These are phyloP conservation scores for Pithys albifrons DNA, from an alignment of 2,113 vertebrate species.

Conservation along the genomic window DNA sequence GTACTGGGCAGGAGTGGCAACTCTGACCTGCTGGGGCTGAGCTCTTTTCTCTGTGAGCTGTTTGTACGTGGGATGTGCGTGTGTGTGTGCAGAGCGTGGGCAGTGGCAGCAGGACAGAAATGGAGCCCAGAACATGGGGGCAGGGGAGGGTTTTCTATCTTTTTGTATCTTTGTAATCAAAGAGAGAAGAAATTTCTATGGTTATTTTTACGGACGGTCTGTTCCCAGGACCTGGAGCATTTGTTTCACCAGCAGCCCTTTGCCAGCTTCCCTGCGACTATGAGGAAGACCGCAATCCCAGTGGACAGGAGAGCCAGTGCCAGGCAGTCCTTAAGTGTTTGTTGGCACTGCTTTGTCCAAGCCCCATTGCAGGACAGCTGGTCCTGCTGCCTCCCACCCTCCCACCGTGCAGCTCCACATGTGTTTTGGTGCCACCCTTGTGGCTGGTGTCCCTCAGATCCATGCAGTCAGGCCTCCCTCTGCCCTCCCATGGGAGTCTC, in stretches of 20 bases:
- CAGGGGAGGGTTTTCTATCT: constrained; percentile 85
- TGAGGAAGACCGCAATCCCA: not conserved
- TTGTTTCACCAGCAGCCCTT: constrained; percentile 51
- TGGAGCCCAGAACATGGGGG: constrained; percentile 35
- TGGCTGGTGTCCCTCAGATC: not conserved
- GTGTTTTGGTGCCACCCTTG: accelerated
- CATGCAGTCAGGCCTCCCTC: not conserved
- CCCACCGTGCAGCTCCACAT: not conserved
- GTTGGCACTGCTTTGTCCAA: not conserved
- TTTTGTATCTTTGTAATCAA: constrained; percentile 99
- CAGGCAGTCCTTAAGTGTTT: not conserved
- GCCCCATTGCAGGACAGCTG: not conserved
- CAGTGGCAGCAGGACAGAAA: constrained; percentile 28
- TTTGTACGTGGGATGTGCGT: not conserved
- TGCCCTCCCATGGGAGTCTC: accelerated
- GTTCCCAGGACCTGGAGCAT: constrained; percentile 73
- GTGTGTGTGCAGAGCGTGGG: not conserved
- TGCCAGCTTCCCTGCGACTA: not conserved
- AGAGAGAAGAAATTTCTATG: constrained; percentile 89
- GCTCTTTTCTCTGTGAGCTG: constrained; percentile 21
- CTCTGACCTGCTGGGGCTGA: not conserved
- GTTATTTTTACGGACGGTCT: constrained; percentile 88
- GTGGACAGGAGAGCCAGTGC: not conserved
- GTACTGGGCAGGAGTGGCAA: not conserved
- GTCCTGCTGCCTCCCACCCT: not conserved